A percentile compares a stretch with the other conserved stretches of the same genome.
phyloP scores from a whole-genome alignment of 2,113 vertebrate species.

The Cyanistes caeruleus region DNA sequence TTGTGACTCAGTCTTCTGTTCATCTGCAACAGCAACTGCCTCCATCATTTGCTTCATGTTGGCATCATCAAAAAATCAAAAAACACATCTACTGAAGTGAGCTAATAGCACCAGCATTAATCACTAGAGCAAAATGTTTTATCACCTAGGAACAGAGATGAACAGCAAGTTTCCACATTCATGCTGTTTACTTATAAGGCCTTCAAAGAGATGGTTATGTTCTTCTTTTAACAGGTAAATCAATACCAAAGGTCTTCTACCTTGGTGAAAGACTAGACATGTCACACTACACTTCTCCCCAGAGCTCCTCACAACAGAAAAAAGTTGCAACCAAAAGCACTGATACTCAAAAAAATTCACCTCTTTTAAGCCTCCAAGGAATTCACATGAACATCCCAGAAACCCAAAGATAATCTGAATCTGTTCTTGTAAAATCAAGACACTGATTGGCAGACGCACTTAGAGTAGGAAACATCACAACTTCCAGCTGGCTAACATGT shows the following conservation, averaged over 20 bases:
- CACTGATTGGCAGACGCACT: not conserved
- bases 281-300: not conserved
- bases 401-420: not conserved
- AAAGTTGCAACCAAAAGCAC: not conserved
- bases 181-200: not conserved
- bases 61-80: not conserved
- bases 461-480: not conserved
- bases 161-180: not conserved
- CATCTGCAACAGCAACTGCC: not conserved
- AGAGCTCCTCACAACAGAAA: not conserved
- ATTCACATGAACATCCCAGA: not conserved
- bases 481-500: accelerated
- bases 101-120: not conserved
- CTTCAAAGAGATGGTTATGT: not conserved
- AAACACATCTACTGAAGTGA: not conserved
- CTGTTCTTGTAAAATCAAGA: not conserved
- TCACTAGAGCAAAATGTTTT: not conserved
- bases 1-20: not conserved
- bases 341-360: accelerated
- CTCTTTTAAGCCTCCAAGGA: not conserved
- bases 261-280: not conserved
- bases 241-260: not conserved
- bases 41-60: not conserved
- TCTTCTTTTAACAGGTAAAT: not conserved
- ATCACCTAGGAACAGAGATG: not conserved